Percentiles rank a stretch among this genome's conserved stretches.
phyloP scores from a whole-genome alignment of 1,140 invertebrate genomes.

The Dinothrombium tinctorium region DNA sequence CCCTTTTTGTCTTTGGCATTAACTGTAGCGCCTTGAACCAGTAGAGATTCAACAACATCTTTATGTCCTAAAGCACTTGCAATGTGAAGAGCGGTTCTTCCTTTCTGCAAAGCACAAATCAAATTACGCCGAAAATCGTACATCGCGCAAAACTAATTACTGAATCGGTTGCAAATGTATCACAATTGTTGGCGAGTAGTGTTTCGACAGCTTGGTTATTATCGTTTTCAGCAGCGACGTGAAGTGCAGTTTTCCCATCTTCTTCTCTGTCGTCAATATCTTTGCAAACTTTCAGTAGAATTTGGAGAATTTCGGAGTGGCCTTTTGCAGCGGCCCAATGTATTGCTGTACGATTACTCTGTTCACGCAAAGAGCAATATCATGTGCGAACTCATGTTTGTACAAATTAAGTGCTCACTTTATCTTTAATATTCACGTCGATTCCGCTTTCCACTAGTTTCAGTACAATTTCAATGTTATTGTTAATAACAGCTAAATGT shows the following conservation, averaged over 20 bases:
- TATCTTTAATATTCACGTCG: conserved; percentile 22
- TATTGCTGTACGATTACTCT: conserved; percentile 27
- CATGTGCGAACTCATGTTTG: not conserved
- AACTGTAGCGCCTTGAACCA: conserved; percentile 21
- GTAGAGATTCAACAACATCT: conserved; percentile 19
- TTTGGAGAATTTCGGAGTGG: conserved; percentile 41
- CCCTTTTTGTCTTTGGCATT: conserved; percentile 20
- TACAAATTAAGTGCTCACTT: conserved; percentile 17
- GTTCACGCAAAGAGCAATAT: not conserved
- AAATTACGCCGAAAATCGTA: not conserved
- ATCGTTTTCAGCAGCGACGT: conserved; percentile 15
- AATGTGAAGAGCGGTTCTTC: conserved; percentile 22
- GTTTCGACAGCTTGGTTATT: conserved; percentile 11
- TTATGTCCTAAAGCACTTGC: conserved; percentile 18
- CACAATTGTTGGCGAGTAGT: conserved; percentile 15
- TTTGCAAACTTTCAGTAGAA: conserved; percentile 36
- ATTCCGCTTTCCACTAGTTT: conserved; percentile 21
- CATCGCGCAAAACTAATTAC: no score
- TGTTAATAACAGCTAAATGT: conserved; percentile 22
- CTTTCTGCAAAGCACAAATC: conserved; percentile 18
- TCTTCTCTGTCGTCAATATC: conserved; percentile 43
- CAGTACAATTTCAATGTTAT: conserved; percentile 21
- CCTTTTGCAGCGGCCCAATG: conserved; percentile 47
- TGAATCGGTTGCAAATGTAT: conserved; percentile 15
- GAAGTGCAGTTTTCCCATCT: conserved; percentile 16